A percentile compares a stretch with the other conserved stretches of the same genome.
phyloP scores from a whole-genome alignment of 2,113 vertebrate species.

The Trogon melanurus region DNA sequence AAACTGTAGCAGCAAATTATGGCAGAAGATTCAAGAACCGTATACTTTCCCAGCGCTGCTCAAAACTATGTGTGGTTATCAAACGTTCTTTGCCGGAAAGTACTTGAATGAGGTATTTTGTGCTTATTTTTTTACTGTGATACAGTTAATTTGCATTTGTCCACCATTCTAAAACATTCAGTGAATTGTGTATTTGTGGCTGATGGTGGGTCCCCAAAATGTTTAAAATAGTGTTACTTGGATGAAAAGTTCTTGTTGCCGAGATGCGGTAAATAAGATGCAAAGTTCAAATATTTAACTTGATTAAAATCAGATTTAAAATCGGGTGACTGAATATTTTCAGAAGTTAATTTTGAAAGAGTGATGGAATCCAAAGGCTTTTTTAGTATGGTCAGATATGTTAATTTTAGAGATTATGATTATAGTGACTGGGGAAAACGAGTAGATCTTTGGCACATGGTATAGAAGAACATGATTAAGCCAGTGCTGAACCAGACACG shows the following conservation, averaged over 20 bases:
- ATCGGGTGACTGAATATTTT: neutral
- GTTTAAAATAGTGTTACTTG: neutral
- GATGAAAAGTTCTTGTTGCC: neutral
- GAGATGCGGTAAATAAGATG: neutral
- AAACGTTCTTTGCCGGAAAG: slow-evolving; percentile 97
- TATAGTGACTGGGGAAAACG: neutral
- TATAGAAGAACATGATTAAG: neutral
- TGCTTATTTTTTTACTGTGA: neutral
- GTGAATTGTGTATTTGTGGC: neutral
- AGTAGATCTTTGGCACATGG: neutral
- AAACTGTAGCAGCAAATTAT: slow-evolving; percentile 94
- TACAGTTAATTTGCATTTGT: rapidly evolving
- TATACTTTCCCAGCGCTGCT: slow-evolving; percentile 89
- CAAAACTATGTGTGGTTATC: slow-evolving; percentile 81
- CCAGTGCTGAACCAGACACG: neutral
- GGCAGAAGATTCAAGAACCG: slow-evolving; percentile 95
- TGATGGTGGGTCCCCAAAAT: neutral
- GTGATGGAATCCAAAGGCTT: neutral
- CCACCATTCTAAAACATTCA: neutral
- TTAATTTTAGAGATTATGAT: neutral
- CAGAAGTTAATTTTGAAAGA: neutral
- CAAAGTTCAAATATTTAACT: neutral
- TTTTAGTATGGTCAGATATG: neutral
- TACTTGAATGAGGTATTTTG: slow-evolving; percentile 92
- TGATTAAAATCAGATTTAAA: neutral